Evolutionary conservation across 2,797 vertebrate species (phyloP), one percentile per base, ranked within the genome.

Genomic region (Trachurus trachurus): DNA sequence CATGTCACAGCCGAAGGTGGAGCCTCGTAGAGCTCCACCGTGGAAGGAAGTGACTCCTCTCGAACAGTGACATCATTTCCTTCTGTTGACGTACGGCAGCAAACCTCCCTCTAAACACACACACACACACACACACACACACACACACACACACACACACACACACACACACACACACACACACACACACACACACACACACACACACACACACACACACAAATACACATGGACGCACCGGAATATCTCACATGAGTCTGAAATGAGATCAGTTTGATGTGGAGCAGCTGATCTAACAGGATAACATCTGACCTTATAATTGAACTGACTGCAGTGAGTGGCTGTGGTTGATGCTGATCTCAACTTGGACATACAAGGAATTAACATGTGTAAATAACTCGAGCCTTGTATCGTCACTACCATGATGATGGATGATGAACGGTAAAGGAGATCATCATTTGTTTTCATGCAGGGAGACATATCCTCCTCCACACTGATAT

Each of bases 31-130:
- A 47, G 53, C 73, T 90, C 89, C 90, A 91, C 69, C 65, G 81
- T 92, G 86, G 86, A 91, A 87, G 91, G 87, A 91, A 91, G 62
- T 78, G 76, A 83, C 74, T 81, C 5, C 4, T 82, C 65, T 76
- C 66, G 76, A 19, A 76, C 12, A 70, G 42, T 85, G 86, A 89
- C 81, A 71, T 83, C 66, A 86, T 69, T 85, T 90, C 86, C 83
- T 61, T 31, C 39, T 44, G n/a, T 26, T 66, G 13, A 50, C 34
- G 45, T 76, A 22, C 59, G 21, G 7, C 59, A 61, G 22, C 29
- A 49, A 2, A 17, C 39, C 61, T 62, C 45, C 56, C 66, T 44
- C 21, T 6, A 31, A 34, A 31, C 31, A 29, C 39, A 54, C 37
- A 45, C 47, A 39, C 17, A 17, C 62, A 67, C n/a, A 49, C 57